Base-by-base conservation (phyloP, 2,888 invertebrate species). In the Acrobeloides nanus region DNA sequence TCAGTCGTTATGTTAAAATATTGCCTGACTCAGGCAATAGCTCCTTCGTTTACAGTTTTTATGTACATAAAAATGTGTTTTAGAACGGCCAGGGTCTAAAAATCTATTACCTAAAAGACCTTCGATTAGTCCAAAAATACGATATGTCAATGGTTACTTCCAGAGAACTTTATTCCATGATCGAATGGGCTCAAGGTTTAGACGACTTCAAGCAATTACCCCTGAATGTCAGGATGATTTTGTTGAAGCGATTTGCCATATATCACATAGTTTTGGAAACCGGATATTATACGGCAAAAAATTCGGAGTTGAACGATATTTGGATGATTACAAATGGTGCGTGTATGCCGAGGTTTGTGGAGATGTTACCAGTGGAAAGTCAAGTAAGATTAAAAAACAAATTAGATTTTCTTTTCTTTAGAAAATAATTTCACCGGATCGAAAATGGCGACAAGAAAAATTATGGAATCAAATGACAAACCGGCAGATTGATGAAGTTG, bases 161-260 rank as follows among this genome's bases (percentile, higher is more conserved):
- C 23, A 46, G 56, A 4, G 67, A 95, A 76, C 81, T 95, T 71
- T 84, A 85, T 63, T 88, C 89, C 73, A 80, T 95, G 76, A 86
- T 97, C 48, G 89, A 92, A 75, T 97, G 95, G 88, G 92, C 92
- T 43, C 88, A 90, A 70, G 83, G 86, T 73, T 86, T 95, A 75
- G 95, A 95, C 12, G 89, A 93, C 76, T 97, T 95, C 76, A 83
- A 84, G 15, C 86, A 87, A 65, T 80, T 97, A 65, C 87, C 88
- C 54, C 77, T 87, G 35, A 85, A 87, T 45, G 95, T 95, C 78
- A 89, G 92, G 78, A 84, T 85, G 76, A 38, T 34, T 10, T 48
- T 67, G 20, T 40, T 67, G 15, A 61, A 37, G 26, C 21, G 46
- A 25, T 68, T 67, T 46, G 67, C 68, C 3, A 58, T 66, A 24